Conservation (phyloP, 2,113 vertebrate genomes). For the Anseranas semipalmata region DNA sequence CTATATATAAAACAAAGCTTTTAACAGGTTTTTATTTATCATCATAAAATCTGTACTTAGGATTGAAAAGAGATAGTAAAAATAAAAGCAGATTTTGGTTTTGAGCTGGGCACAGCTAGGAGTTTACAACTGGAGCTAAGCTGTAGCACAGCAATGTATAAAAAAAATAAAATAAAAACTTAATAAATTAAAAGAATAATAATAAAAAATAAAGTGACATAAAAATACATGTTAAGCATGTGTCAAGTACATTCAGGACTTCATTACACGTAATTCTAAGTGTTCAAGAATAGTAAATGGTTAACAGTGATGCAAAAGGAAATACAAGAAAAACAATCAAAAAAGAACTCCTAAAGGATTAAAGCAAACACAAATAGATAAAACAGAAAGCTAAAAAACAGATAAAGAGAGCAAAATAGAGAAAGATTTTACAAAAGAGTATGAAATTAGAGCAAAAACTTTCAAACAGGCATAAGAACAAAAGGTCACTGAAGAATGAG, state of each 20-base stretch:
- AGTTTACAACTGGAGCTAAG: background rate
- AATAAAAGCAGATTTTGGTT: background rate
- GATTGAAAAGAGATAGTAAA: background rate
- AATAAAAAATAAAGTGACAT: background rate
- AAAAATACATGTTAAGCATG: background rate
- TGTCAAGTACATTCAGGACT: background rate
- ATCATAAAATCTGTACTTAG: background rate
- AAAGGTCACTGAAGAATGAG: background rate
- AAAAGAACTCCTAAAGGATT: background rate
- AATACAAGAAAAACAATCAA: background rate
- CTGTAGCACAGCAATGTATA: background rate
- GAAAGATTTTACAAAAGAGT: background rate
- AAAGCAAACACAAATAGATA: background rate
- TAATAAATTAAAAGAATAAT: too few species aligned
- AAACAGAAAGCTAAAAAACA: background rate
- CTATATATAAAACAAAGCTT: background rate
- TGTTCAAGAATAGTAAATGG: background rate
- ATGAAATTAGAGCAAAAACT: background rate
- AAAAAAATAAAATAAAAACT: too few species aligned
- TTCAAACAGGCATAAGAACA: background rate
- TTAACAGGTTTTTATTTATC: background rate
- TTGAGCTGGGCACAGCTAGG: background rate
- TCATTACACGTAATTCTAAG: background rate
- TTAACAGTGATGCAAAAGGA: background rate
- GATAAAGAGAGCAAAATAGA: background rate